Conservation (phyloP, 2,888 invertebrate genomes). For the Drosophila falleni region DNA sequence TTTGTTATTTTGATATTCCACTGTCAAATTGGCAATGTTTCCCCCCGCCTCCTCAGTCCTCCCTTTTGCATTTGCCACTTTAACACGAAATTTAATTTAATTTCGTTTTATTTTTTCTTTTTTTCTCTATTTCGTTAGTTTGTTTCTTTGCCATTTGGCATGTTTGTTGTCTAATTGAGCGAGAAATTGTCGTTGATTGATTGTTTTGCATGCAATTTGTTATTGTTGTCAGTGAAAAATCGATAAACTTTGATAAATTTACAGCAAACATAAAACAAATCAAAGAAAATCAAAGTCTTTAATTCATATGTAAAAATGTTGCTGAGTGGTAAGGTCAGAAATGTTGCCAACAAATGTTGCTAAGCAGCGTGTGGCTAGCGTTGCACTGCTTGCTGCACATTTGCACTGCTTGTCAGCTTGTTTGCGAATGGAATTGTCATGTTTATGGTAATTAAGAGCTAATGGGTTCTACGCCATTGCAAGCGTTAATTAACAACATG, state of each 20-base stretch:
- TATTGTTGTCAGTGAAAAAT: conserved; percentile 41
- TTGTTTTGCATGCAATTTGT: conserved; percentile 81
- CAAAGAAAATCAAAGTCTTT: neutral
- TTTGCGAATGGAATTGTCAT: conserved; percentile 70
- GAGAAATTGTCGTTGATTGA: conserved; percentile 84
- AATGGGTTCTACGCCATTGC: conserved; percentile 81
- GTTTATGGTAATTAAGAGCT: conserved; percentile 80
- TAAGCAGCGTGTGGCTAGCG: conserved; percentile 16
- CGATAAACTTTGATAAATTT: conserved; percentile 14
- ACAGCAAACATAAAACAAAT: neutral
- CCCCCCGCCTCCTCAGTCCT: neutral
- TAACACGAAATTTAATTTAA: conserved; percentile 80
- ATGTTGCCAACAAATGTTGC: conserved; percentile 37
- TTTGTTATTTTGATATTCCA: conserved; percentile 64
- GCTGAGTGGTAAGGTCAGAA: neutral
- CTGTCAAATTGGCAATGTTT: conserved; percentile 75
- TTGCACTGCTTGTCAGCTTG: conserved; percentile 52
- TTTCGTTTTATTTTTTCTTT: conserved; percentile 48
- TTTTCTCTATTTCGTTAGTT: conserved; percentile 25
- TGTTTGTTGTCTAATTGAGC: conserved; percentile 84
- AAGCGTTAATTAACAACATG: conserved; percentile 73
- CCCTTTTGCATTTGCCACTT: conserved; percentile 64
- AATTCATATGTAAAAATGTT: neutral
- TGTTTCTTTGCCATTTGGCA: conserved; percentile 57
- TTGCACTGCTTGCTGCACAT: conserved; percentile 26